Evolutionary conservation across 2,888 invertebrate species (phyloP).

Genomic region (Pachliopta kotzebuea): DNA sequence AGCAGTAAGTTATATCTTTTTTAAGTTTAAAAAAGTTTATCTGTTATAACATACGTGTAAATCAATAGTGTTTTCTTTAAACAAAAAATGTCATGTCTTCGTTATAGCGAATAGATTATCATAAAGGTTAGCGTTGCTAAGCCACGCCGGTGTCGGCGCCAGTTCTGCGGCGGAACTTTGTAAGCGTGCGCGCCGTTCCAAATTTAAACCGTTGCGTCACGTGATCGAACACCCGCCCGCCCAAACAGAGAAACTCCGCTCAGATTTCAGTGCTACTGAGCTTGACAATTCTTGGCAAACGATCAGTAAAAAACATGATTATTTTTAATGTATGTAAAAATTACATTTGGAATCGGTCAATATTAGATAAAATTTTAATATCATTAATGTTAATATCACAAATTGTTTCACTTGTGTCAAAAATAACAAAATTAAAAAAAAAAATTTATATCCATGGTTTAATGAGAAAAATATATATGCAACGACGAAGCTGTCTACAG

Average conservation of each 20-base stretch:
- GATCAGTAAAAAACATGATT: constrained; percentile 30
- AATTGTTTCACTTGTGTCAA: no score
- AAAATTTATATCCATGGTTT: not conserved
- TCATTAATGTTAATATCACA: not conserved
- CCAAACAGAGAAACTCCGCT: constrained; percentile 79
- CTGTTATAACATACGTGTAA: not conserved
- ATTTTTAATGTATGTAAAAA: not conserved
- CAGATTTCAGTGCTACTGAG: constrained; percentile 68
- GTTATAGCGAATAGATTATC: constrained; percentile 38
- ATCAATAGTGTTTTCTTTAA: no score
- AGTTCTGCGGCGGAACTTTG: constrained; percentile 57
- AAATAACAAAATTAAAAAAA: not conserved
- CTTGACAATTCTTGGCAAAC: constrained; percentile 45
- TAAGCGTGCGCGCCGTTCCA: constrained; percentile 69
- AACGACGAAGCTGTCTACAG: no score
- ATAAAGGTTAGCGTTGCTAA: constrained; percentile 72
- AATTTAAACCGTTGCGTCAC: constrained; percentile 71
- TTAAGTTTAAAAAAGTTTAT: not conserved
- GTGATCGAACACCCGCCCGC: constrained; percentile 72
- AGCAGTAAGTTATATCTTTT: not conserved
- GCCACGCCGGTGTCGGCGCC: constrained; percentile 57
- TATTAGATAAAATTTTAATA: constrained; percentile 56
- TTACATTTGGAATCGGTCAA: constrained; percentile 40
- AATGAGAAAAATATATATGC: not conserved
- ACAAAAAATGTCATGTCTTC: not conserved